Conservation (phyloP, 2,113 vertebrate genomes). For the Phalacrocorax aristotelis region DNA sequence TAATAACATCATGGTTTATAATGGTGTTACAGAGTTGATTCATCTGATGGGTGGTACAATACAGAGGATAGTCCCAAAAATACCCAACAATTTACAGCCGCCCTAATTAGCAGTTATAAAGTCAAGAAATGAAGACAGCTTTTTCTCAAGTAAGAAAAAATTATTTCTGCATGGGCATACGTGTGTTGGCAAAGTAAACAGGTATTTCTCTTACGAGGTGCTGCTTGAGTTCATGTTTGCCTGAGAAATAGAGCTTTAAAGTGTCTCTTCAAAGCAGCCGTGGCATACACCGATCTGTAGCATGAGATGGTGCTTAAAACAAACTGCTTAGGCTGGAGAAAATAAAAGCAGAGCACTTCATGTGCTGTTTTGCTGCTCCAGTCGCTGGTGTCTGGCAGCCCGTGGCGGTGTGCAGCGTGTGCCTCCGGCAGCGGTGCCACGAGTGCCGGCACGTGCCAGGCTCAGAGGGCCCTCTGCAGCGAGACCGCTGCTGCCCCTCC, state of each 20-base stretch:
- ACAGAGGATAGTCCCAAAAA: background rate
- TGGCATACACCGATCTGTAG: accelerated
- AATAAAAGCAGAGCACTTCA: accelerated
- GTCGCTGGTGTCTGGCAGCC: background rate
- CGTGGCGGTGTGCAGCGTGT: accelerated
- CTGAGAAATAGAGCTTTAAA: background rate
- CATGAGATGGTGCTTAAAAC: background rate
- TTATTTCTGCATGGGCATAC: background rate
- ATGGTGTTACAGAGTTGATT: background rate
- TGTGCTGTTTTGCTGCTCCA: background rate
- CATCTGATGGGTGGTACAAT: background rate
- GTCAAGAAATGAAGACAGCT: background rate
- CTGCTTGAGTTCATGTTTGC: background rate
- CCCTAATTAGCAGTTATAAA: background rate
- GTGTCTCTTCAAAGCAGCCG: background rate
- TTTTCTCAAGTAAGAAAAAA: background rate
- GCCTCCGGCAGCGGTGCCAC: background rate
- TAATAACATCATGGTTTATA: background rate
- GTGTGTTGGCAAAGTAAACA: background rate
- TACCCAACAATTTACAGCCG: background rate
- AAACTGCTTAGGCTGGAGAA: background rate
- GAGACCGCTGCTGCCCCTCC: background rate
- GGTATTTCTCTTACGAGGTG: background rate
- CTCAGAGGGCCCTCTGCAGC: background rate
- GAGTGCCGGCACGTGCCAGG: background rate